phyloP scores from a whole-genome alignment of 1,140 invertebrate genomes.

The Drosophila busckii region DNA sequence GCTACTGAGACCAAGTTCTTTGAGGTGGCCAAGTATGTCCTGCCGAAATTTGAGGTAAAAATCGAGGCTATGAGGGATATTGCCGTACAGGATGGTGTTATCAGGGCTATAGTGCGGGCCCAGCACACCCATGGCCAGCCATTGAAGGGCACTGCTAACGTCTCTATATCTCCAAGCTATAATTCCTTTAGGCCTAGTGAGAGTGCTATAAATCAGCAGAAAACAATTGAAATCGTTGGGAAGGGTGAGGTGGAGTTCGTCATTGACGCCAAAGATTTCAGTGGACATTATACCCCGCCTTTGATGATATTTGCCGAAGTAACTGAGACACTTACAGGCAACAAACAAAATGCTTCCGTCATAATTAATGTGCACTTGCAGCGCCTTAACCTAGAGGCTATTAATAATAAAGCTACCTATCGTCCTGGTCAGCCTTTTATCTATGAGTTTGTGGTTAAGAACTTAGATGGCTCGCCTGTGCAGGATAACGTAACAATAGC shows the following conservation, averaged over 20 bases:
- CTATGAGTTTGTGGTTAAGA: constrained; percentile 82
- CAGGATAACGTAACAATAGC: constrained; percentile 82
- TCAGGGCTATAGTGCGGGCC: constrained; percentile 88
- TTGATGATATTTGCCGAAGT: constrained; percentile 86
- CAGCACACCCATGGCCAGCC: constrained; percentile 86
- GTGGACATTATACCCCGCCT: constrained; percentile 66
- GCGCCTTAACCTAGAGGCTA: constrained; percentile 89
- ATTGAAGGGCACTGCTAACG: constrained; percentile 86
- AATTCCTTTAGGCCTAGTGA: background rate
- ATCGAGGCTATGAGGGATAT: constrained; percentile 89
- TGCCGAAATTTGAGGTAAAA: constrained; percentile 94
- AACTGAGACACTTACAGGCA: constrained; percentile 86
- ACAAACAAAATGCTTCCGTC: constrained; percentile 87
- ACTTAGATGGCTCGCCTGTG: constrained; percentile 85
- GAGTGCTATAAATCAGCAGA: constrained; percentile 68
- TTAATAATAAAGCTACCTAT: constrained; percentile 86
- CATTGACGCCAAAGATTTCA: constrained; percentile 81
- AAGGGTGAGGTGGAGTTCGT: constrained; percentile 86
- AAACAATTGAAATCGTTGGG: constrained; percentile 86
- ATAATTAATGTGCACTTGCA: constrained; percentile 88
- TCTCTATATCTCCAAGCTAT: constrained; percentile 81
- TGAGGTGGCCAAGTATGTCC: constrained; percentile 89
- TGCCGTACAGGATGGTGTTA: constrained; percentile 87
- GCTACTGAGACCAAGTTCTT: constrained; percentile 46
- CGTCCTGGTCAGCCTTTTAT: constrained; percentile 92